phyloP scores from a whole-genome alignment of 2,888 invertebrate genomes.

The Mystacides longicornis region DNA sequence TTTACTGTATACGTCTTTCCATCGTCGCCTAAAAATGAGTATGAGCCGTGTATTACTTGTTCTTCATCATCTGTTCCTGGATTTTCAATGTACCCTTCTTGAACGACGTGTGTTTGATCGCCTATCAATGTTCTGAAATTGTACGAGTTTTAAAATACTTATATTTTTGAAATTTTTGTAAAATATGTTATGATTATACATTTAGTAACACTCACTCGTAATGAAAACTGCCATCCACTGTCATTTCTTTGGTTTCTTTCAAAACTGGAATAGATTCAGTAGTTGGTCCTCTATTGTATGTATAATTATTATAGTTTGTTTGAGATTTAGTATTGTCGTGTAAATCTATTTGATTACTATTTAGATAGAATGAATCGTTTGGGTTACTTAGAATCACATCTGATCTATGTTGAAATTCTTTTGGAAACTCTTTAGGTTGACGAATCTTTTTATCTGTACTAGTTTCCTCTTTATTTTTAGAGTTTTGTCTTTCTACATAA shows the following conservation, averaged over 20 bases:
- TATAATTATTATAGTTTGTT: background rate
- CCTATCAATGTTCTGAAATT: conserved; percentile 44
- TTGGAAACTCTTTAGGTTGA: background rate
- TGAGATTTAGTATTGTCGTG: background rate
- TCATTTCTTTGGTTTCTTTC: conserved; percentile 49
- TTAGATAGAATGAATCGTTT: background rate
- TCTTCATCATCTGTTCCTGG: conserved; percentile 51
- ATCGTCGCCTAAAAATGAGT: conserved; percentile 56
- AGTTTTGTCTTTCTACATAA: background rate
- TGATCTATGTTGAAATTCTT: background rate
- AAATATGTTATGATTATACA: background rate
- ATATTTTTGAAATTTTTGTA: background rate
- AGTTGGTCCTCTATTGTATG: conserved; percentile 35
- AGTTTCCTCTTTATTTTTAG: background rate
- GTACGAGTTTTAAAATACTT: too few relatives aligned
- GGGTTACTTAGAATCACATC: too few relatives aligned
- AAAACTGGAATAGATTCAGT: conserved; percentile 48
- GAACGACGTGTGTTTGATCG: conserved; percentile 48
- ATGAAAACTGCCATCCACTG: conserved; percentile 49
- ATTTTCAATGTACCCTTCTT: conserved; percentile 51
- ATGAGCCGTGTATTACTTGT: conserved; percentile 55
- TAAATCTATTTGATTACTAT: background rate
- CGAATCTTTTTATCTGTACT: background rate
- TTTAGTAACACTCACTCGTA: conserved; percentile 41
- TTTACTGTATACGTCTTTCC: conserved; percentile 55